Base-by-base conservation (phyloP, 2,797 vertebrate species). In the Epinephelus malabaricus region DNA sequence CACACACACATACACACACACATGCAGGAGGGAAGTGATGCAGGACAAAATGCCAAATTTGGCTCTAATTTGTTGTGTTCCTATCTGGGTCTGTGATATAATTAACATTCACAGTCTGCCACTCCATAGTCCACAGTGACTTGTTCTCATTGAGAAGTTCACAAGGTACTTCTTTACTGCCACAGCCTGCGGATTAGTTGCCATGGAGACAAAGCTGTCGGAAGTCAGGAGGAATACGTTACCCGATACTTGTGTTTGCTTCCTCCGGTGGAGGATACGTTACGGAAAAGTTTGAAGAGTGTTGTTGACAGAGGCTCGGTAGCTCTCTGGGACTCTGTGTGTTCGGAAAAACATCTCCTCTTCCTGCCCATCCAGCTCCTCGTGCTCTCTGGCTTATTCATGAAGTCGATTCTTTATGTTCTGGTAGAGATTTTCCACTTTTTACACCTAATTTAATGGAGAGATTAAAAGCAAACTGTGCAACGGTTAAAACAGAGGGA, bases 61-160 rank as follows among this genome's bases (percentile, higher is more conserved):
- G 61, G 59, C 58, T 66, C 55, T 27, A 53, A 54, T 85, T 74
- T 79, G 61, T 81, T 77, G 45, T 71, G 66, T 54, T 73, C 54
- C 72, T 65, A 66, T 77, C 67, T 74, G 12, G 75, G 76, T 75
- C 86, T 76, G 79, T 45, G 68, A 63, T 83, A 54, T 88, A 83
- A 92, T 94, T 93, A 90, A 83, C 88, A 94, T 93, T 89, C 92
- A 92, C 78, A 85, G 80, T 58, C 76, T 80, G 82, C 62, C 66
- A 54, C 86, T 68, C 68, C 51, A 34, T 55, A 56, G 84, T 88
- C 87, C 86, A 84, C 88, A 82, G 88, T 68, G 88, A 85, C 87
- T 89, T 69, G 80, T 85, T 93, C 83, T 92, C 87, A 89, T 81
- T 86, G 88, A 89, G 78, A 90, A 92, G 90, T 94, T 93, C 90